These are phyloP conservation scores for Holothuria glaberrima DNA, from an alignment of 35 echinoderm and acorn worm species.

Conservation along the genomic window DNA sequence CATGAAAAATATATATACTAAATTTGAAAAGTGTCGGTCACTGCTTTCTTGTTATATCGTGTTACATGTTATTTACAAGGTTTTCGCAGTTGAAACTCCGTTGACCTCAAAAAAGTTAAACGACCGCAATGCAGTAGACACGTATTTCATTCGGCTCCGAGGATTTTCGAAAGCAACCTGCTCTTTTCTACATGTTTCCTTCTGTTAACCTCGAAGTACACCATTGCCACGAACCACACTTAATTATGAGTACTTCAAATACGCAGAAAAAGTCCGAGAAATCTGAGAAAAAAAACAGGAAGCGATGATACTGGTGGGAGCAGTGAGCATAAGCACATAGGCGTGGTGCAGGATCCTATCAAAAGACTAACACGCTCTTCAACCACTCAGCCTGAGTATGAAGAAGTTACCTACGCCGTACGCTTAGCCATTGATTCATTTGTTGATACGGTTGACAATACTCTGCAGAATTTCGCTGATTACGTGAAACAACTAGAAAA, in stretches of 20 bases:
- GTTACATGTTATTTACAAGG: too few species aligned
- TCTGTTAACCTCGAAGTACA: neutral
- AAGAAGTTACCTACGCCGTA: too few species aligned
- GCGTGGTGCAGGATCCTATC: neutral
- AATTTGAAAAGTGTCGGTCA: too few species aligned
- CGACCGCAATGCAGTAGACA: too few species aligned
- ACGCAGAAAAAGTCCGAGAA: neutral
- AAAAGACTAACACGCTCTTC: constrained; percentile 2
- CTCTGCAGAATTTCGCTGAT: too few species aligned
- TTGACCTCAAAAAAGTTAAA: too few species aligned
- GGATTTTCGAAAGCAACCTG: neutral
- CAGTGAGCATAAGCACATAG: neutral
- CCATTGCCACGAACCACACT: neutral
- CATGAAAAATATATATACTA: too few species aligned
- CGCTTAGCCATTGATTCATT: too few species aligned
- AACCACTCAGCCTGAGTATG: constrained; percentile 5
- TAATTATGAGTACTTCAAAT: neutral
- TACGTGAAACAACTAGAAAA: neutral
- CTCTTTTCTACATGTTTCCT: too few species aligned
- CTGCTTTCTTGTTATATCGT: too few species aligned
- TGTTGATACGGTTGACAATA: too few species aligned
- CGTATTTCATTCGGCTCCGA: neutral
- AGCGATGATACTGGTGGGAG: neutral
- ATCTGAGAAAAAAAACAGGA: neutral
- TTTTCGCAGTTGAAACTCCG: too few species aligned